Base-by-base conservation (phyloP, 2,888 invertebrate genomes). In the Limnephilus auricula region DNA sequence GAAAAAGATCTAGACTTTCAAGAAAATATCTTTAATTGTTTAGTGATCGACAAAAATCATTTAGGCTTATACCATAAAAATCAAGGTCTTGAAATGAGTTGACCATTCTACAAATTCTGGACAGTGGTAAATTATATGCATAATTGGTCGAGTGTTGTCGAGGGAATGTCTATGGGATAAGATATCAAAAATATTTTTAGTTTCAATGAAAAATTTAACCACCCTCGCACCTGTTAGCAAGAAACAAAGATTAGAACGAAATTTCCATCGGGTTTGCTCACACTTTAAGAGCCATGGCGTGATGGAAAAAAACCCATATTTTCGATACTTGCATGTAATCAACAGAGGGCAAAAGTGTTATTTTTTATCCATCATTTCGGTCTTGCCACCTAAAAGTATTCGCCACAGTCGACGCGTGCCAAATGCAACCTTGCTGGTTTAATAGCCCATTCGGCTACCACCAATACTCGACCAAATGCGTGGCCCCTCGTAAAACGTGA, bases 371-470 rank as follows among this genome's bases (percentile, higher is more conserved):
- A 25, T 65, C 65, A 65, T 65, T 40, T 34, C n/a, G 32, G 84
- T 80, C 80, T 80, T 80, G 31, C 80, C 80, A 32, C 80, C 80
- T 80, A 31, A 32, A 32, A 32, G 30, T 80, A 80, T 32, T 80
- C 32, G 32, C 30, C 30, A 80, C 80, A 80, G 84, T 18, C 12
- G 37, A 85, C 40, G 86, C 86, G 45, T 86, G 86, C 65, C 65
- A 86, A 86, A 86, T 50, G 86, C 86, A 86, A 86, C 86, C 86
- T 86, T 86, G 86, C 31, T 31, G 86, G 30, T 34, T 50, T 86
- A 65, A 84, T 86, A 32, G 30, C 25, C 50, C 31, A 31, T 86
- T 31, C 65, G 86, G 32, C 50, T 65, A 5, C 86, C 31, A 65
- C 31, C 45, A 25, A 65, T 34, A 32, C 37, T 25, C 3, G 84